A percentile compares a stretch with the other conserved stretches of the same genome.
Evolutionary conservation across 2,888 invertebrate genomes (phyloP).

Genomic region (Julus scandinavius): DNA sequence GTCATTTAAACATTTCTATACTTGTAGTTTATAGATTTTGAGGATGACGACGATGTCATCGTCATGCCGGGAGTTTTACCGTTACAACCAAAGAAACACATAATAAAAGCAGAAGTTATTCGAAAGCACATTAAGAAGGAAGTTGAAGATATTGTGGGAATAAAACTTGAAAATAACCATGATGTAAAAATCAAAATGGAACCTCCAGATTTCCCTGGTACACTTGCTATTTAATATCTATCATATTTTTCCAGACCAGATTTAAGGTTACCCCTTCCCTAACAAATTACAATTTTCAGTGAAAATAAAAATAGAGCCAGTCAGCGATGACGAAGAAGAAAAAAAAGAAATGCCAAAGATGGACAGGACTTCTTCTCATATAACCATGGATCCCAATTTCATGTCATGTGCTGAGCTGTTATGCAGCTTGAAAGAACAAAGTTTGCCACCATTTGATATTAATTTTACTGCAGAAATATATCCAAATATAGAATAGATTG

Average conservation of each 20-base stretch:
- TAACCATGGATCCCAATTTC: neutral
- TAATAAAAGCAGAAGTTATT: slow-evolving; percentile 25
- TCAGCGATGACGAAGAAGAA: slow-evolving; percentile 13
- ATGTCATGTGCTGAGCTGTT: neutral
- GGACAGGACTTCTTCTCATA: neutral
- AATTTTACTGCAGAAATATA: neutral
- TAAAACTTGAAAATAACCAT: neutral
- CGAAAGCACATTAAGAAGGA: slow-evolving; percentile 39
- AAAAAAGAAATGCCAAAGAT: neutral
- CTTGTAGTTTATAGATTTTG: slow-evolving; percentile 21
- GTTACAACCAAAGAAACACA: neutral
- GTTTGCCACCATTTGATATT: neutral
- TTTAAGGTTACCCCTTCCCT: neutral
- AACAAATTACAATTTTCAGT: neutral
- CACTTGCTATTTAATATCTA: no score
- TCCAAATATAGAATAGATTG: neutral
- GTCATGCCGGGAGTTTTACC: slow-evolving; percentile 13
- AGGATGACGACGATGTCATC: neutral
- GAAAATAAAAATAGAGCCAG: neutral
- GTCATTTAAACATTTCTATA: neutral
- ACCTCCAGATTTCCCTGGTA: neutral
- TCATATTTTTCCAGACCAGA: neutral
- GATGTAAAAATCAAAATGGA: slow-evolving; percentile 22
- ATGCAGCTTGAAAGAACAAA: slow-evolving; percentile 30
- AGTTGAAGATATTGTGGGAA: neutral